phyloP scores from a whole-genome alignment of 2,113 vertebrate genomes.

The Lipophrys pholis region DNA sequence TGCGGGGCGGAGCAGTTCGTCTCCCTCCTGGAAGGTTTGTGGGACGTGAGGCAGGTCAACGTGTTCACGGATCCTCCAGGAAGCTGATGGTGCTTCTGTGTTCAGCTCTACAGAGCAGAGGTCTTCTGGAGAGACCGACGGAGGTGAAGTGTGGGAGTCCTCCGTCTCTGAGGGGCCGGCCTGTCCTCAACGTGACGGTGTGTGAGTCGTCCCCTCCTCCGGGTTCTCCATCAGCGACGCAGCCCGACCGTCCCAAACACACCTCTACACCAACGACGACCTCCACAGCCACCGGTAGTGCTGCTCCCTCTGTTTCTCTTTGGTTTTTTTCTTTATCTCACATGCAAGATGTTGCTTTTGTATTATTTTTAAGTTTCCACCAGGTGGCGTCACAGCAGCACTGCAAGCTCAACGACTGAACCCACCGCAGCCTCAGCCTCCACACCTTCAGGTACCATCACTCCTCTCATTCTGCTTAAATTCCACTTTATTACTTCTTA shows the following conservation, averaged over 20 bases:
- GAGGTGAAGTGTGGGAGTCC: constrained; percentile 73
- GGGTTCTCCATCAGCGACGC: not conserved
- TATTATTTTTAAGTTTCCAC: constrained; percentile 10
- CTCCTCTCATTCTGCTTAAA: not conserved
- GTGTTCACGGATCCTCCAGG: not conserved
- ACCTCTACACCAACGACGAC: not conserved
- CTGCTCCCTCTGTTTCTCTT: no score
- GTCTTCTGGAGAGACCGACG: constrained; percentile 61
- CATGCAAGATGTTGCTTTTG: no score
- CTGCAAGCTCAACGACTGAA: not conserved
- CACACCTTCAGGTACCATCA: not conserved
- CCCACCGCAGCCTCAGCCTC: not conserved
- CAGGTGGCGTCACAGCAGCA: constrained; percentile 14
- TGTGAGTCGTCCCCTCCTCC: constrained; percentile 39
- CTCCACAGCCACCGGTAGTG: constrained; percentile 14
- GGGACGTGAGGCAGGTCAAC: not conserved
- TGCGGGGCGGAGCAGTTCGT: constrained; percentile 73
- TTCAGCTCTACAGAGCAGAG: constrained; percentile 70
- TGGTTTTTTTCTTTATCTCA: not conserved
- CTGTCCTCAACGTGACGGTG: constrained; percentile 71
- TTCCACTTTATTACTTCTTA: not conserved
- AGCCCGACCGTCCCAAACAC: not conserved
- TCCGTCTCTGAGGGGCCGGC: constrained; percentile 41
- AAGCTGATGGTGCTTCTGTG: not conserved
- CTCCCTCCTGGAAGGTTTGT: constrained; percentile 74